These are phyloP conservation scores for Lepeophtheirus salmonis DNA, from an alignment of 1,140 invertebrate genomes.

Conservation along the genomic window DNA sequence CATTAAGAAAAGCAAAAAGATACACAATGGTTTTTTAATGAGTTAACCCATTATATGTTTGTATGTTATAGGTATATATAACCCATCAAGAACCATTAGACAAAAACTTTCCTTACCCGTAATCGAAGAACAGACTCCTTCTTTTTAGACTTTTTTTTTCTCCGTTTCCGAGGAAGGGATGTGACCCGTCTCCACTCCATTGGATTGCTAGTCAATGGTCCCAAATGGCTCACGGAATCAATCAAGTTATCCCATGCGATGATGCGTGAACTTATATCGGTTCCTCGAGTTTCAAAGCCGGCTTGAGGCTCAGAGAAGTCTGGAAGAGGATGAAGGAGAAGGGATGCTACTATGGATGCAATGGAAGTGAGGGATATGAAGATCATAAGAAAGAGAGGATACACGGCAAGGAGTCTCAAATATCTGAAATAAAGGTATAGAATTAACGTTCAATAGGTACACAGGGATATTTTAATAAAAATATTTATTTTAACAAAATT, in stretches of 20 bases:
- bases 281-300: constrained; percentile 76
- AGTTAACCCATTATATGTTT: no score
- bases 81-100: no score
- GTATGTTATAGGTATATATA: no score
- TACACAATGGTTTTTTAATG: no score
- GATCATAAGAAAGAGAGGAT: constrained; percentile 20
- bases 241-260: constrained; percentile 64
- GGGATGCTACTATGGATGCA: neutral
- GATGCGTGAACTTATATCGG: constrained; percentile 48
- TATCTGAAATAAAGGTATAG: neutral
- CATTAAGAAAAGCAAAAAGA: no score
- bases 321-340: neutral
- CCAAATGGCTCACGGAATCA: constrained; percentile 45
- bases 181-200: constrained; percentile 35
- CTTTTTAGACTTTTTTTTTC: neutral
- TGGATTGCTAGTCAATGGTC: constrained; percentile 49
- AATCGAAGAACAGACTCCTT: no score
- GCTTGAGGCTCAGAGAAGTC: constrained; percentile 27
- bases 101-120: no score
- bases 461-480: no score
- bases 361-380: constrained; percentile 13
- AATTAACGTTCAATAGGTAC: no score
- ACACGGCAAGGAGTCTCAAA: constrained; percentile 2
- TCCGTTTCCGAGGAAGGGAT: neutral
- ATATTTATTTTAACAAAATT: no score